Conservation (phyloP, 2,888 invertebrate species). For the Diarsia mendica region DNA sequence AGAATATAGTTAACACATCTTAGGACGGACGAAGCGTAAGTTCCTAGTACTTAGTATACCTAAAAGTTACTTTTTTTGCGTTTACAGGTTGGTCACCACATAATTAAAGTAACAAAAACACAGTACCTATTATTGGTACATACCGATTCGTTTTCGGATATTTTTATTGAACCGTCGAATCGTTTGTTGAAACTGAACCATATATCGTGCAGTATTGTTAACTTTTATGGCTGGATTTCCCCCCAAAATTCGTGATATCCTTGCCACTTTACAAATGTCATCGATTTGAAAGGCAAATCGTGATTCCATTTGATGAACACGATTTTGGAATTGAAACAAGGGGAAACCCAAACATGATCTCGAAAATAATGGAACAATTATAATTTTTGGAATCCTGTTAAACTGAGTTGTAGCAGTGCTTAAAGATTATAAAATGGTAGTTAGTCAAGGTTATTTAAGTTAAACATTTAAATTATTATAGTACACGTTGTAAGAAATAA, state of each 20-base stretch:
- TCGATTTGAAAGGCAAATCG: slow-evolving; percentile 88
- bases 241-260: slow-evolving; percentile 83
- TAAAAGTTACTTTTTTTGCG: background rate
- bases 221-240: slow-evolving; percentile 85
- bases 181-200: slow-evolving; percentile 68
- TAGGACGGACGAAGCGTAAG: background rate
- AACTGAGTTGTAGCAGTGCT: background rate
- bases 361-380: slow-evolving; percentile 34
- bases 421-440: background rate
- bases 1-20: slow-evolving; percentile 1
- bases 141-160: slow-evolving; percentile 2
- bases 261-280: slow-evolving; percentile 86
- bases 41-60: background rate
- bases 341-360: slow-evolving; percentile 75
- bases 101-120: background rate
- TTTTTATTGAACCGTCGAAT: slow-evolving; percentile 16
- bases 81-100: background rate
- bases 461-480: background rate
- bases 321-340: slow-evolving; percentile 78
- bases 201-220: slow-evolving; percentile 71
- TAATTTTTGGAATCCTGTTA: background rate
- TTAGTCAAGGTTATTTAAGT: too few relatives aligned
- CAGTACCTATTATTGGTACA: background rate
- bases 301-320: slow-evolving; percentile 80
- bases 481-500: background rate